Conservation (phyloP, 2,888 invertebrate genomes). For the Limnephilus auricula region DNA sequence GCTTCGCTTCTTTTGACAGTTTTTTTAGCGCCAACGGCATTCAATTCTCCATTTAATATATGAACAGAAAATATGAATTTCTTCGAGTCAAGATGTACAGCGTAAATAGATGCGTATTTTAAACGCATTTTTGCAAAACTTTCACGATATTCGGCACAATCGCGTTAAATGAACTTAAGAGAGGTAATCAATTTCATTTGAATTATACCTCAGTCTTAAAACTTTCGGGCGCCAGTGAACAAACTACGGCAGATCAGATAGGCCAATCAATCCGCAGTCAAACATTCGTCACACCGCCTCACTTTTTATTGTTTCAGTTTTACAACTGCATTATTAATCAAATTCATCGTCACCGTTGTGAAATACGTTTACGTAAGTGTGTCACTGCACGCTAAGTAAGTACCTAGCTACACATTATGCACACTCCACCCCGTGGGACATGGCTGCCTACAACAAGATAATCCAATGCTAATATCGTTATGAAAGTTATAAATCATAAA, state of each 20-base stretch:
- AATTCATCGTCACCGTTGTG: constrained; percentile 45
- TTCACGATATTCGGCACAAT: background rate
- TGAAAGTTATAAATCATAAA: background rate
- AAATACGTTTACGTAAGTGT: constrained; percentile 41
- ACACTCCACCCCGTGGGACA: constrained; percentile 12
- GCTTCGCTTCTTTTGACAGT: too few relatives aligned
- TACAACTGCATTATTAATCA: constrained; percentile 58
- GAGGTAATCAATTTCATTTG: background rate
- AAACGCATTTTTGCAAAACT: background rate
- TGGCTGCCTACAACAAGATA: background rate
- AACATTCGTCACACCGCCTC: constrained; percentile 40
- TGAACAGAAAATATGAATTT: background rate
- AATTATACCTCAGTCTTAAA: background rate
- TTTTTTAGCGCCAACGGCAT: too few relatives aligned
- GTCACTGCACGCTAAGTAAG: background rate
- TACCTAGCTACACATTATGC: background rate
- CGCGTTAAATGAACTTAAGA: background rate
- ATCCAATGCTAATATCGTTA: background rate
- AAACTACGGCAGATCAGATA: constrained; percentile 53
- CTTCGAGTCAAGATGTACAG: background rate
- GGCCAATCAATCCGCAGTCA: constrained; percentile 8
- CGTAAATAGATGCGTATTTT: background rate
- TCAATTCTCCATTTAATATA: background rate
- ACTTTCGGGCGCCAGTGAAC: background rate
- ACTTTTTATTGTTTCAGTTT: constrained; percentile 47